These are phyloP conservation scores for Arremon aurantiirostris DNA, from an alignment of 2,797 vertebrate genomes.

Conservation along the genomic window DNA sequence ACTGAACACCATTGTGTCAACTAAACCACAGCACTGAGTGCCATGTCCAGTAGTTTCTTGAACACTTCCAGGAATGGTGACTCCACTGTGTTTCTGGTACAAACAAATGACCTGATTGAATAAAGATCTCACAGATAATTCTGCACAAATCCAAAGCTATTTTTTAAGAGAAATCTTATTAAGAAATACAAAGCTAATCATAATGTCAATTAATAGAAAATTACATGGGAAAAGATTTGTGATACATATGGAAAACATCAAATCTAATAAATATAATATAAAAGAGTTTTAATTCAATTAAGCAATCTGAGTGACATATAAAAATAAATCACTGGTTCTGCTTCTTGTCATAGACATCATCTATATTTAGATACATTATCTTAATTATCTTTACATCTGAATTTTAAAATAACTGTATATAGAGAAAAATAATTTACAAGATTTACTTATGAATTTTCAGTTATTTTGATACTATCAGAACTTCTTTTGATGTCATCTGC, in stretches of 20 bases:
- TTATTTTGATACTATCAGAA: conserved; percentile 1
- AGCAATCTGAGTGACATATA: not conserved
- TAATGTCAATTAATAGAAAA: not conserved
- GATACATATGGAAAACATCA: not conserved
- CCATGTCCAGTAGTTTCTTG: not conserved
- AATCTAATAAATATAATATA: not conserved
- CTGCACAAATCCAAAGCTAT: not conserved
- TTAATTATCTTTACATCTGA: conserved; percentile 1
- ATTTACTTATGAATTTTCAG: not conserved
- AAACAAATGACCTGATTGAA: not conserved
- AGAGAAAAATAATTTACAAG: not conserved
- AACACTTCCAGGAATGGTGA: not conserved
- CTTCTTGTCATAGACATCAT: not conserved
- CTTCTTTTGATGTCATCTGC: conserved; percentile 27
- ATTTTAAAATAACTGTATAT: not conserved
- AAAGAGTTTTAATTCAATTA: not conserved
- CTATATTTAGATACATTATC: not conserved
- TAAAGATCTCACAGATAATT: not conserved
- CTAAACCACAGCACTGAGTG: not conserved
- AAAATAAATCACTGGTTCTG: not conserved
- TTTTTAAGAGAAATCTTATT: not conserved
- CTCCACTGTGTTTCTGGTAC: too few species aligned
- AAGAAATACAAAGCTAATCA: not conserved
- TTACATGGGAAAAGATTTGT: not conserved
- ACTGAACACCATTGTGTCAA: not conserved